Conservation (phyloP, 2,113 vertebrate genomes). For the Dinomys branickii region DNA sequence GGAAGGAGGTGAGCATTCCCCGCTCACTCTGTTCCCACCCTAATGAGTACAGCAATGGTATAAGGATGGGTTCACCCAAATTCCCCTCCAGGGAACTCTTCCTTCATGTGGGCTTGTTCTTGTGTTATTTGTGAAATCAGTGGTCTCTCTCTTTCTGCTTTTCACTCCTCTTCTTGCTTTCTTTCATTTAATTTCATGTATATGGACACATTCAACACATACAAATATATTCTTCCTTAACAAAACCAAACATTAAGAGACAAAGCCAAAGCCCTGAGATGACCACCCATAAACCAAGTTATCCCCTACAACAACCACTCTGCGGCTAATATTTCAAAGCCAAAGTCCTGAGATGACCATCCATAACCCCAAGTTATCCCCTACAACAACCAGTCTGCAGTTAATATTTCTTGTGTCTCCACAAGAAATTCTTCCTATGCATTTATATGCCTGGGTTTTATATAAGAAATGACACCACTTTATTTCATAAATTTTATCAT, state of each 20-base stretch:
- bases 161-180: not conserved
- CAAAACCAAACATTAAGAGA: not conserved
- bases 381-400: not conserved
- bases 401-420: fast-evolving
- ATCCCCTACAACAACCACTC: not conserved
- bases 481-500: not conserved
- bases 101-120: no score
- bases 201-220: not conserved
- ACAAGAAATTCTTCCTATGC: not conserved
- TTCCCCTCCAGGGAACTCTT: not conserved
- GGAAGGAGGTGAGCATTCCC: not conserved
- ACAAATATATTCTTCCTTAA: not conserved
- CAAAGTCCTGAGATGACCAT: not conserved
- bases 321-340: not conserved
- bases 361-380: not conserved
- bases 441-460: not conserved
- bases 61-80: not conserved
- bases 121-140: not conserved
- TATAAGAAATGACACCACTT: not conserved
- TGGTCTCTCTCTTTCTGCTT: not conserved
- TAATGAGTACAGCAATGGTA: not conserved
- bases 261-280: not conserved
- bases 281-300: no score
- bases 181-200: not conserved
- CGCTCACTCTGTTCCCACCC: not conserved